These are phyloP conservation scores for Agriopis marginaria DNA, from an alignment of 2,888 invertebrate genomes.

Conservation along the genomic window DNA sequence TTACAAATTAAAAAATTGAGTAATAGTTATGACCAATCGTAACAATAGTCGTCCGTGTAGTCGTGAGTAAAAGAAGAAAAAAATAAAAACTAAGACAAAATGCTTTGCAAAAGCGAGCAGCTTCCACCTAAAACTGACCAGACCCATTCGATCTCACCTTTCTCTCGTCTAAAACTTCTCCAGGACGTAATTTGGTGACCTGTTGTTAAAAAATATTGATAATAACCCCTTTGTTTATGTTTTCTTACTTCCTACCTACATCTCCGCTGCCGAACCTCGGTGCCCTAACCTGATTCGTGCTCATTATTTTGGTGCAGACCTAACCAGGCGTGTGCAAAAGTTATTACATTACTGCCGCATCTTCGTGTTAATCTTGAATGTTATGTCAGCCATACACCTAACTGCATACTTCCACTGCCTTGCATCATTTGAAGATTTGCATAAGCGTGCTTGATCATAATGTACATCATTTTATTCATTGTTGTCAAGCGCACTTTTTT, in stretches of 20 bases:
- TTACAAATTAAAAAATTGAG: slow-evolving; percentile 18
- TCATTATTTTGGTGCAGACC: slow-evolving; percentile 75
- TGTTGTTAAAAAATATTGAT: slow-evolving; percentile 84
- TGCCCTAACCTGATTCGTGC: slow-evolving; percentile 59
- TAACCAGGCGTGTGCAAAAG: slow-evolving; percentile 76
- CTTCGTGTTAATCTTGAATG: slow-evolving; percentile 73
- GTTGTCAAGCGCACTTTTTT: not conserved
- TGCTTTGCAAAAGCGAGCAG: slow-evolving; percentile 85
- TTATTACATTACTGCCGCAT: slow-evolving; percentile 78
- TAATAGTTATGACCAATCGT: slow-evolving; percentile 37
- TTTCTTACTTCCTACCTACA: slow-evolving; percentile 67
- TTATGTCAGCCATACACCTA: slow-evolving; percentile 39
- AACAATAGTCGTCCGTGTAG: slow-evolving; percentile 53
- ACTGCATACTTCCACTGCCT: slow-evolving; percentile 3
- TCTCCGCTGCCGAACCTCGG: slow-evolving; percentile 83
- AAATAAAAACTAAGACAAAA: slow-evolving; percentile 66
- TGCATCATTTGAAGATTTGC: slow-evolving; percentile 7
- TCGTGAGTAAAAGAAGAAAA: slow-evolving; percentile 61
- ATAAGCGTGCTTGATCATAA: slow-evolving; percentile 3
- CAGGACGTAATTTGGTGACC: slow-evolving; percentile 97
- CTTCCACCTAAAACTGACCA: slow-evolving; percentile 83
- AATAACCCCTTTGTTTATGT: slow-evolving; percentile 66
- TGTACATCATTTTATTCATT: not conserved
- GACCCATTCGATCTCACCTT: slow-evolving; percentile 91
- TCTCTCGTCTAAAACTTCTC: slow-evolving; percentile 97